phyloP scores from a whole-genome alignment of 2,113 vertebrate species.

The Otis tarda region DNA sequence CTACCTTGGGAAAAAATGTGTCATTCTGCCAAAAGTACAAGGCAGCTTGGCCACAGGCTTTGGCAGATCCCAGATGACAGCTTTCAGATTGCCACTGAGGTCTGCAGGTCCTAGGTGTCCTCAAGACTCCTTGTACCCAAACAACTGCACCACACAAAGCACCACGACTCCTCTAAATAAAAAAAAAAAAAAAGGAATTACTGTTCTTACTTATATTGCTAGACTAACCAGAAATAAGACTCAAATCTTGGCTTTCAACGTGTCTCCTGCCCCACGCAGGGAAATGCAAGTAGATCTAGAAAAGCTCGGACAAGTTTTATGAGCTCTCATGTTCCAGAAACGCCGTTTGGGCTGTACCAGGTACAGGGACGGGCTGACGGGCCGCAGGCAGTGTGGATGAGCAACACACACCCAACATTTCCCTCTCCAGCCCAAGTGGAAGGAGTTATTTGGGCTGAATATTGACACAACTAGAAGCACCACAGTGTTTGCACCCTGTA shows the following conservation, averaged over 20 bases:
- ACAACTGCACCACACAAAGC: background rate
- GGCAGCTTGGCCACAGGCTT: background rate
- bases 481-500: background rate
- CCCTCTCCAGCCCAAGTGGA: background rate
- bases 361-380: background rate
- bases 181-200: background rate
- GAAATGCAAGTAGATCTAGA: background rate
- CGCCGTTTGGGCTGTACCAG: background rate
- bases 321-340: background rate
- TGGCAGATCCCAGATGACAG: background rate
- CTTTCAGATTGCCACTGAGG: background rate
- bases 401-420: fast-evolving
- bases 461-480: background rate
- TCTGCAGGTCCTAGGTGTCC: background rate
- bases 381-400: fast-evolving
- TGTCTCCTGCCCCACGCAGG: background rate
- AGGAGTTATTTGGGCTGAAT: background rate
- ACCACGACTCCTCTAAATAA: background rate
- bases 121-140: fast-evolving
- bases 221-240: background rate
- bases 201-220: background rate
- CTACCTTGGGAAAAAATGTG: background rate
- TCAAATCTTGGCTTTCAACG: background rate
- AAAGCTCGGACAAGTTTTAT: background rate
- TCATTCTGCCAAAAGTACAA: background rate